Percentiles rank a stretch among this genome's conserved stretches.
phyloP scores from a whole-genome alignment of 2,113 vertebrate genomes.

The Elephantulus edwardii region DNA sequence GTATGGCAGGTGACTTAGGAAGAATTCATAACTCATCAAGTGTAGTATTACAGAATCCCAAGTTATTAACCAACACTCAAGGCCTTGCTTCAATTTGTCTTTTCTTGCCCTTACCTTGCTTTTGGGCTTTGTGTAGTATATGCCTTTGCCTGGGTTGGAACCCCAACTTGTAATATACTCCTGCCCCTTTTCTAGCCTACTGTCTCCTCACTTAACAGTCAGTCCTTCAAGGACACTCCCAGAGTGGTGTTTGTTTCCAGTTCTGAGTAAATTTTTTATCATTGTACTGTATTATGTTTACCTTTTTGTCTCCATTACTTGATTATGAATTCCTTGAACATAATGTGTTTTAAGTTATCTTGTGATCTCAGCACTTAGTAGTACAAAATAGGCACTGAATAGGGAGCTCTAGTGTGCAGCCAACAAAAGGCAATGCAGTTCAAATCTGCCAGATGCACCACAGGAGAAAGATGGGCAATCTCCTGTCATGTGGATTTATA shows the following conservation, averaged over 20 bases:
- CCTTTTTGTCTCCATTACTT: not conserved
- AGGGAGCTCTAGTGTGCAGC: no score
- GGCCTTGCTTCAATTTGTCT: not conserved
- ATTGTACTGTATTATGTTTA: not conserved
- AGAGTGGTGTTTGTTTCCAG: not conserved
- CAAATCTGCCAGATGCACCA: no score
- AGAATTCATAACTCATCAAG: not conserved
- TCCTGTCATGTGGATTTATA: no score
- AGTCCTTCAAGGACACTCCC: not conserved
- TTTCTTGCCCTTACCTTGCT: constrained; percentile 12
- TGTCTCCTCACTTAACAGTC: not conserved
- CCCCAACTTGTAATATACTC: not conserved
- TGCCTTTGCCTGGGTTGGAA: not conserved
- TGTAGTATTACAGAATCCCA: not conserved
- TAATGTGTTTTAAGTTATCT: constrained; percentile 1
- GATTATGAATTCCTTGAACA: constrained; percentile 1
- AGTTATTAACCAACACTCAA: not conserved
- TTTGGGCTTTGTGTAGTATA: not conserved
- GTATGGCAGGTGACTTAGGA: not conserved
- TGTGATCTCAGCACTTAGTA: constrained; percentile 19
- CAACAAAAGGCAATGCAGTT: no score
- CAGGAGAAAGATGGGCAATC: no score
- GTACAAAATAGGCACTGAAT: not conserved
- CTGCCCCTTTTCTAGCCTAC: not conserved
- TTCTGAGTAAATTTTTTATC: not conserved